phyloP scores from a whole-genome alignment of 2,888 invertebrate species.

The Melieria picta region DNA sequence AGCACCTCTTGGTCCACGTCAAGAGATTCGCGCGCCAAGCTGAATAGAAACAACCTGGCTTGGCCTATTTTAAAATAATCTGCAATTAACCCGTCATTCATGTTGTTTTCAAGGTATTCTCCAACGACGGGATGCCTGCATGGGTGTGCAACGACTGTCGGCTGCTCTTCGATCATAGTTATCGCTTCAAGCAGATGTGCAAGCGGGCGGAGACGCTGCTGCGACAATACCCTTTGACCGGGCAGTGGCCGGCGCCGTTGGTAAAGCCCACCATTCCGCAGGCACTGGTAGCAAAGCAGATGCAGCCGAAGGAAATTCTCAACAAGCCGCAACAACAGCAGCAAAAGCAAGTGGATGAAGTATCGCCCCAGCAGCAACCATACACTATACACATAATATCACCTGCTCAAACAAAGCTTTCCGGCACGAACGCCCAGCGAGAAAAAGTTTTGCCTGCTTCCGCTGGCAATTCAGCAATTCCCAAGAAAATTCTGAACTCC shows the following conservation, averaged over 20 bases:
- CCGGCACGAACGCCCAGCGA: too few species aligned
- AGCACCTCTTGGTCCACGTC: not conserved
- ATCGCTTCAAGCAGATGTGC: conserved; percentile 80
- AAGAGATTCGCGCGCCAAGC: too few species aligned
- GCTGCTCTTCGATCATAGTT: conserved; percentile 75
- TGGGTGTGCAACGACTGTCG: conserved; percentile 77
- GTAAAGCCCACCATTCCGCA: conserved; percentile 65
- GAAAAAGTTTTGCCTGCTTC: too few species aligned
- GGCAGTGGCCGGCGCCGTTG: conserved; percentile 69
- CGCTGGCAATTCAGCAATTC: conserved; percentile 20
- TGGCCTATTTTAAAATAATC: not conserved
- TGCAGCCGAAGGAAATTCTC: not conserved
- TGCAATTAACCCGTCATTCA: not conserved
- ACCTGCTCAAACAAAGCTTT: not conserved
- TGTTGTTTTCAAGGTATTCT: conserved; percentile 54
- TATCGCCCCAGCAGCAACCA: conserved; percentile 1
- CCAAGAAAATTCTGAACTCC: conserved; percentile 48
- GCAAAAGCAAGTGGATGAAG: conserved; percentile 13
- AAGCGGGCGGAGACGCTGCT: conserved; percentile 78
- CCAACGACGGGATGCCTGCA: conserved; percentile 77
- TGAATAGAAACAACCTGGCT: too few species aligned
- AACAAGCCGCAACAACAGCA: conserved; percentile 23
- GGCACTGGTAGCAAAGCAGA: conserved; percentile 49
- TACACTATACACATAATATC: not conserved
- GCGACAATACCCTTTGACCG: conserved; percentile 75